Percentiles rank a stretch among this genome's conserved stretches.
phyloP scores from a whole-genome alignment of 2,113 vertebrate species.

The Muntiacus muntjak region DNA sequence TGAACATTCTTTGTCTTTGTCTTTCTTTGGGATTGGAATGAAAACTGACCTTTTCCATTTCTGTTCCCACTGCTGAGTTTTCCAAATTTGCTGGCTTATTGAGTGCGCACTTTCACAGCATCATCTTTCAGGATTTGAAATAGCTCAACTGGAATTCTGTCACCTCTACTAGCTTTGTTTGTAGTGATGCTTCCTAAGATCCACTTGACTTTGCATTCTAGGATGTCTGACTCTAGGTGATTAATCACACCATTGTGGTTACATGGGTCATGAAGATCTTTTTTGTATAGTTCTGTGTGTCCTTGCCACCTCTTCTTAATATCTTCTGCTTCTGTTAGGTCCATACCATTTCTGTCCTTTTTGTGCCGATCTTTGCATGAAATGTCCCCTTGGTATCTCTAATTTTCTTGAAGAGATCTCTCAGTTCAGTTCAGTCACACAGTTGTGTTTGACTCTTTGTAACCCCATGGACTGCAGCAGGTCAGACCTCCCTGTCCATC shows the following conservation, averaged over 20 bases:
- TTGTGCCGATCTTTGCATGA: neutral
- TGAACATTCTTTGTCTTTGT: too few species aligned
- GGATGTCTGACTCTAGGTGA: neutral
- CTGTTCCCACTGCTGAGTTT: neutral
- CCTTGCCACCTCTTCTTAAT: neutral
- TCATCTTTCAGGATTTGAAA: neutral
- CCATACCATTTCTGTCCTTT: neutral
- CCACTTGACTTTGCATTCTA: neutral
- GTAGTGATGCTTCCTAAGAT: neutral
- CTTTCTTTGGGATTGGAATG: too few species aligned
- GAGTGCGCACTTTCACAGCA: neutral
- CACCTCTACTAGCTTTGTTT: neutral
- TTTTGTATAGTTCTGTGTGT: neutral
- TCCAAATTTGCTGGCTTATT: neutral
- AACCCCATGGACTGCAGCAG: neutral
- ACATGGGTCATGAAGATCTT: neutral
- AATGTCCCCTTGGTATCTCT: neutral
- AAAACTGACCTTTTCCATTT: neutral
- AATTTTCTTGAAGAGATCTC: neutral
- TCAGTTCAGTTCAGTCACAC: neutral
- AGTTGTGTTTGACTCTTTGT: accelerated
- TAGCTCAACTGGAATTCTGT: neutral
- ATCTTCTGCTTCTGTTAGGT: neutral
- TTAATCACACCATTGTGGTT: neutral
- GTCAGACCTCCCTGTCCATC: neutral